Base-by-base conservation (phyloP, 2,113 vertebrate species). In the Glaucomys volans region DNA sequence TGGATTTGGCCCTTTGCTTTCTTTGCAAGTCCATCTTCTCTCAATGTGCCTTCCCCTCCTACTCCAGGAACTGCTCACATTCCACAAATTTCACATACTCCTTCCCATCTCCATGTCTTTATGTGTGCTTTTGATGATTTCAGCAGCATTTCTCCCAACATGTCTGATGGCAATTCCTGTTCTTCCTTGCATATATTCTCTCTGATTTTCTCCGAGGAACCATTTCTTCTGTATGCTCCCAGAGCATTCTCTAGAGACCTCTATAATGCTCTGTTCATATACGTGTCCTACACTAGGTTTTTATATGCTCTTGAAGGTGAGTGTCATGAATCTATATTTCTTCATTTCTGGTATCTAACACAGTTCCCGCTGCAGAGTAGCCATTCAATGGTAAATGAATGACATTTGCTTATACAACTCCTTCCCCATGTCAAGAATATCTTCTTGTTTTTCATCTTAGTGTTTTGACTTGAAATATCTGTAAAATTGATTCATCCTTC, bases 401-500 rank as follows among this genome's bases (percentile, higher is more conserved):
- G 52, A 94, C 37, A 64, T 2, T 4, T 66, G 22, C 75, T 74
- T 89, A 67, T 32, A 30, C 22, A 90, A 74, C 24, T 80, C 22
- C 20, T 4, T 79, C 28, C 3, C 26, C 40, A 52, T 5, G 1
- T 93, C 44, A 89, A 87, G 90, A 66, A 24, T 64, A 59, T n/a
- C 57, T 91, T 22, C 4, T 30, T 42, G 85, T 95, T 94, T 84
- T 88, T 67, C 26, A 67, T 4, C 20, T 81, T 90, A 57, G 22
- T 89, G 57, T 47, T 81, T 74, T 85, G 79, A 54, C 8, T 91
- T 84, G 28, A 89, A 95, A 40, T 93, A 95, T 87, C 32, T 81
- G 8, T 44, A 79, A 94, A 95, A 89, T 26, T 80, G 69, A 94
- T 17, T 94, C 67, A 67, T 84, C 47, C 95, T 74, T 92, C 50